Evolutionary conservation across 2,888 invertebrate genomes (phyloP).

Genomic region (Galeruca laticollis): DNA sequence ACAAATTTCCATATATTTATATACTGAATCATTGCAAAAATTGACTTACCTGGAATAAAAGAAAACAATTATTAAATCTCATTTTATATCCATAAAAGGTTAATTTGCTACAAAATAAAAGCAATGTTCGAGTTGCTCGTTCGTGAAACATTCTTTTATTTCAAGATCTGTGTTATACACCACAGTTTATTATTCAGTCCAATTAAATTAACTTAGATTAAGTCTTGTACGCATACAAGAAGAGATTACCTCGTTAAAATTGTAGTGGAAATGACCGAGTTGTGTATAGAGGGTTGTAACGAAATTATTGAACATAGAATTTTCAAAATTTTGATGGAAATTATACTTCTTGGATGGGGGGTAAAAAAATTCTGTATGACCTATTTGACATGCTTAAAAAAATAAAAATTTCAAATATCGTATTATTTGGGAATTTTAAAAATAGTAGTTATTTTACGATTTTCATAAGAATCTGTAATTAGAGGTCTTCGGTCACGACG

Average conservation of each 20-base stretch:
- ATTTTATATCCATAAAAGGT: not conserved
- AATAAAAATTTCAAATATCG: too few species aligned
- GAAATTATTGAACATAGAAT: too few species aligned
- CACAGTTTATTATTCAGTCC: not conserved
- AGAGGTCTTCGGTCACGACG: too few species aligned
- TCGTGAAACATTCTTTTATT: not conserved
- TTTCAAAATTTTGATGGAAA: too few species aligned
- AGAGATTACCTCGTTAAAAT: conserved; percentile 2
- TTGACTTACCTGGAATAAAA: not conserved
- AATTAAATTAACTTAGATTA: conserved; percentile 7
- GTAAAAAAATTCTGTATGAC: too few species aligned
- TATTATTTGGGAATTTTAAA: too few species aligned
- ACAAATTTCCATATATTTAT: not conserved
- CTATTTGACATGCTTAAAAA: too few species aligned
- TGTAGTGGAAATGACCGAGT: conserved; percentile 14
- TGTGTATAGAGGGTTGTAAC: too few species aligned
- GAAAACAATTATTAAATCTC: not conserved
- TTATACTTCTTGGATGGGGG: too few species aligned
- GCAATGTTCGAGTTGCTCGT: not conserved
- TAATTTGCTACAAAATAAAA: not conserved
- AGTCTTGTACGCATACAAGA: not conserved
- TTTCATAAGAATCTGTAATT: too few species aligned
- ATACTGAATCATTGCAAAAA: not conserved
- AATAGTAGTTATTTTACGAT: too few species aligned
- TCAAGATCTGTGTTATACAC: not conserved